Evolutionary conservation across 2,113 vertebrate genomes (phyloP), one percentile per base, ranked within the genome.

Genomic region (Protomyctophum bolini): DNA sequence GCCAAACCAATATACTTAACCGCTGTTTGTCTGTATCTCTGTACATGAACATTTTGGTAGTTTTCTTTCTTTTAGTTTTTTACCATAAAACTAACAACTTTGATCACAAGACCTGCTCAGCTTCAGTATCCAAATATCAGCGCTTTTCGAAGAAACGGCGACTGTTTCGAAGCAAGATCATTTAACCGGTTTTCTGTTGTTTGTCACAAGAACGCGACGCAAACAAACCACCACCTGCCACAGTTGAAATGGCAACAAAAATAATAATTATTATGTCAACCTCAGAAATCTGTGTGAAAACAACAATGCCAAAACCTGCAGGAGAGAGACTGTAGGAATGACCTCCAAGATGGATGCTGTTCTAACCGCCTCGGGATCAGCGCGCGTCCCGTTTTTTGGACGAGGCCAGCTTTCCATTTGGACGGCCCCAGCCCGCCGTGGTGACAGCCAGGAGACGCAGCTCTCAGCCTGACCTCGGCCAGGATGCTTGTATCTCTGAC

Each of bases 1-100:
- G 91, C 92, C 91, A 93, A 89, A 89, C 68, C 68, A 77, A 68
- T 70, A 73, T 69, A 82, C 85, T 79, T 73, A 85, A 76, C 68
- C 83, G 33, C 5, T 41, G 33, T 41, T 41, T 6, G 33, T 41
- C 33, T 41, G 33, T 41, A 3, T 78, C 55, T 80, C 61, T 84
- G 71, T 80, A 84, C 74, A 84, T 78, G 68, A 45, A 55, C 33
- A 6, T 41, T 41, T 41, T 41, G 33, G 33, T 41, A 4, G 33
- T 41, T 41, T 1, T 41, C 33, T 41, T 41, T 41, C 5, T 41
- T 41, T 33, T 33, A 2, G 33, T 33, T 76, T 84, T 71, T 63
- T 77, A 75, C 68, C 64, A 75, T 75, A 4, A 12, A 28, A 64
- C 70, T 63, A 41, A 41, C 33, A 41, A 61, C 82, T 70, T 46